Conservation (phyloP, 1,140 invertebrate genomes). For the Alviniconcha marisindica region DNA sequence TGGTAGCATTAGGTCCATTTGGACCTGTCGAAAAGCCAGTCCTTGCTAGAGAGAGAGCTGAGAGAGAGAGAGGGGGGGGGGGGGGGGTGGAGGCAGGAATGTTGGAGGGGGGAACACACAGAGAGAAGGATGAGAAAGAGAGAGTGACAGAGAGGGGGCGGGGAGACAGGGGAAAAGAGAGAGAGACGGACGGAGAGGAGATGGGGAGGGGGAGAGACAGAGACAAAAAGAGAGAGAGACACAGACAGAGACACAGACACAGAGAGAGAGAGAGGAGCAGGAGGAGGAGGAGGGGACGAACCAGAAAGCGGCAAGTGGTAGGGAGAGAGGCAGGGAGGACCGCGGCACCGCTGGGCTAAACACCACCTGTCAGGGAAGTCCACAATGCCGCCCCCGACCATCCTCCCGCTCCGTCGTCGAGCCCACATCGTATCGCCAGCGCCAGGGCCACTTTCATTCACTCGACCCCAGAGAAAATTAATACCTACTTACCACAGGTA, state of each 20-base stretch:
- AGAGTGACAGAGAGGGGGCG: no score
- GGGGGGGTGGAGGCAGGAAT: no score
- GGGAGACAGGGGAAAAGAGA: no score
- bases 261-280: background rate
- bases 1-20: no score
- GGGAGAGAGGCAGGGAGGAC: no score
- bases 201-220: no score
- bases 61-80: no score
- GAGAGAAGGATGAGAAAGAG: no score
- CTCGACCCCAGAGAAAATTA: constrained; percentile 17
- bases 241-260: background rate
- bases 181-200: no score
- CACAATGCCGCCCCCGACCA: background rate
- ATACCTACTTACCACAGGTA: constrained; percentile 24
- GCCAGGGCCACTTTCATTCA: background rate
- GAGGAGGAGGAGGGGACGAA: background rate
- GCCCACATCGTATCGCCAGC: background rate
- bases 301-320: background rate
- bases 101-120: no score
- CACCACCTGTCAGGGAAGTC: background rate
- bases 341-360: constrained; percentile 8
- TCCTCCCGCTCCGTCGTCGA: background rate
- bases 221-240: background rate
- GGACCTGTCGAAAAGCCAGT: no score
- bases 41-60: no score